Evolutionary conservation across 2,888 invertebrate genomes (phyloP).

Genomic region (Apotomis turbidana): DNA sequence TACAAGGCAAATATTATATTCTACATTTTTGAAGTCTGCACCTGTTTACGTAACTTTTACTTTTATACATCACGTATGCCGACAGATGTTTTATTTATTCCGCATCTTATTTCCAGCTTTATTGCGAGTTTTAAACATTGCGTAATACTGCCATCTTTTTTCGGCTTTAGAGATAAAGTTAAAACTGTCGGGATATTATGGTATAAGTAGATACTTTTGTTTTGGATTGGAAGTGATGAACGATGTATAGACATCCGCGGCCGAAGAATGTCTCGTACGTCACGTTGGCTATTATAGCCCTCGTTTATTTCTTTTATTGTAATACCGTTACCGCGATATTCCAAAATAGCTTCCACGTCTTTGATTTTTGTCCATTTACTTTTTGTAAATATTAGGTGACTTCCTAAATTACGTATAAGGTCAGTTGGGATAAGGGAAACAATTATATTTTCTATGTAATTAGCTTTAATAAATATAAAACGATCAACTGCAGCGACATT

Average conservation of each 20-base stretch:
- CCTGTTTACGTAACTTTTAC: conserved; percentile 68
- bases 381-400: not conserved
- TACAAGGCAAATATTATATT: conserved; percentile 43
- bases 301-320: conserved; percentile 19
- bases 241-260: not conserved
- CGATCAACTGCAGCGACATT: too few species aligned
- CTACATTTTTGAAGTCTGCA: conserved; percentile 59
- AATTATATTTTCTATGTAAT: too few species aligned
- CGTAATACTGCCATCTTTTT: conserved; percentile 66
- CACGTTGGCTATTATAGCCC: conserved; percentile 7
- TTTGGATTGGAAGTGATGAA: conserved; percentile 4
- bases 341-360: conserved; percentile 8
- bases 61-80: conserved; percentile 64
- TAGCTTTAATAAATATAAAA: too few species aligned
- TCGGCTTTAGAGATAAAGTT: conserved; percentile 55
- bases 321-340: conserved; percentile 13
- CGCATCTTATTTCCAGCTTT: conserved; percentile 69
- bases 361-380: not conserved
- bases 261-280: not conserved
- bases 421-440: too few species aligned
- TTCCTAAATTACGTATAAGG: too few species aligned
- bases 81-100: conserved; percentile 74
- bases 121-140: conserved; percentile 68
- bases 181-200: conserved; percentile 47
- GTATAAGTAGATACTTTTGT: conserved; percentile 26